These are phyloP conservation scores for Pachycephala philippinensis DNA, from an alignment of 2,113 vertebrate genomes.

Conservation along the genomic window DNA sequence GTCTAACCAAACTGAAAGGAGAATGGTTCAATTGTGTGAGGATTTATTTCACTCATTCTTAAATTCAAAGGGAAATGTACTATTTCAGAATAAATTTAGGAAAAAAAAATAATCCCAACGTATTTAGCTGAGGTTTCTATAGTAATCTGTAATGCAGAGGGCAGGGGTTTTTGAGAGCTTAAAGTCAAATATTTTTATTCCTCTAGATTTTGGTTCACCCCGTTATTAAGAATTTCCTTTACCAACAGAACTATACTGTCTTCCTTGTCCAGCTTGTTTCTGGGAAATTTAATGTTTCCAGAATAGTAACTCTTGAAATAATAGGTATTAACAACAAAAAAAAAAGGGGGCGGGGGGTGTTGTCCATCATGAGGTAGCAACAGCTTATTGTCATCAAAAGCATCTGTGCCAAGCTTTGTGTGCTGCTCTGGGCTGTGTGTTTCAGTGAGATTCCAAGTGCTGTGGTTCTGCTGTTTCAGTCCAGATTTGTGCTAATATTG, in stretches of 20 bases:
- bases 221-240: background rate
- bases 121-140: background rate
- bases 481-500: background rate
- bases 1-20: background rate
- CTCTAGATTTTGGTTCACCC: background rate
- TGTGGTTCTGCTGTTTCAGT: background rate
- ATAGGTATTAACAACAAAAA: background rate
- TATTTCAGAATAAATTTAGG: background rate
- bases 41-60: background rate
- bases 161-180: background rate
- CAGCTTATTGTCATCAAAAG: background rate
- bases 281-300: background rate
- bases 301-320: background rate
- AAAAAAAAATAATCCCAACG: background rate
- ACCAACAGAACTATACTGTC: background rate
- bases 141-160: background rate
- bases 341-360: rapidly evolving
- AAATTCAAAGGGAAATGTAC: background rate
- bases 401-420: rapidly evolving
- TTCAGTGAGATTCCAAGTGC: background rate
- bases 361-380: background rate
- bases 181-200: background rate
- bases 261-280: background rate
- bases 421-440: background rate
- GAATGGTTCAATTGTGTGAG: background rate